Evolutionary conservation across 2,797 vertebrate species (phyloP), one percentile per base, ranked within the genome.

Genomic region (Cottoperca gobio): DNA sequence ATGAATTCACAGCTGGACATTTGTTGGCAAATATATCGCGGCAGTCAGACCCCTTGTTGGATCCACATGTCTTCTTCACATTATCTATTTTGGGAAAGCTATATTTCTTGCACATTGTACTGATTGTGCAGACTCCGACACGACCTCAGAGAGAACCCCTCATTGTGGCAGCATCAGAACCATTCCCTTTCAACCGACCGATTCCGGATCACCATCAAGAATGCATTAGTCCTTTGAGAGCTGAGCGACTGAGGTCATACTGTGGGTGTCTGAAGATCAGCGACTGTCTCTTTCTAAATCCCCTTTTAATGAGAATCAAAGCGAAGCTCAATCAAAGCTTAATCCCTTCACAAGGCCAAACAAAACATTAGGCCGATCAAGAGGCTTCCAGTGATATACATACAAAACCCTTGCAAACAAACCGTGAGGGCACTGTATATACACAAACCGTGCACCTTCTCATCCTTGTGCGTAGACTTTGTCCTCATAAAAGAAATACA

Each of bases 261-360:
- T 39, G 33, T 69, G 64, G 59, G 49, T 71, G 65, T 76, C 69
- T 82, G 35, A 42, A 65, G 39, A 87, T 79, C 62, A 48, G 50
- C 17, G 42, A 78, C 76, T 63, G 81, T 82, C 73, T 88, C 82
- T 83, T 64, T 67, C 54, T 69, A 78, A 81, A 88, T 84, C 85
- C 71, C 57, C 49, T 80, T 86, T 85, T 88, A 78, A 87, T 86
- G 81, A 89, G 70, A 86, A 65, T 70, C 67, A 79, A 83, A 84
- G 77, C 57, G 50, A 58, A 49, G 42, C 50, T 67, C 52, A 62
- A 45, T 75, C 37, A 67, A 69, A 75, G 59, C 42, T 46, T 72
- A 12, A 55, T 57, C 49, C 52, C 43, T 17, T 78, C 57, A 67
- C 65, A 31, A 62, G 55, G 64, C 72, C 62, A 78, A 85, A 19